phyloP scores from a whole-genome alignment of 2,113 vertebrate genomes.

The Taurulus bubalis region DNA sequence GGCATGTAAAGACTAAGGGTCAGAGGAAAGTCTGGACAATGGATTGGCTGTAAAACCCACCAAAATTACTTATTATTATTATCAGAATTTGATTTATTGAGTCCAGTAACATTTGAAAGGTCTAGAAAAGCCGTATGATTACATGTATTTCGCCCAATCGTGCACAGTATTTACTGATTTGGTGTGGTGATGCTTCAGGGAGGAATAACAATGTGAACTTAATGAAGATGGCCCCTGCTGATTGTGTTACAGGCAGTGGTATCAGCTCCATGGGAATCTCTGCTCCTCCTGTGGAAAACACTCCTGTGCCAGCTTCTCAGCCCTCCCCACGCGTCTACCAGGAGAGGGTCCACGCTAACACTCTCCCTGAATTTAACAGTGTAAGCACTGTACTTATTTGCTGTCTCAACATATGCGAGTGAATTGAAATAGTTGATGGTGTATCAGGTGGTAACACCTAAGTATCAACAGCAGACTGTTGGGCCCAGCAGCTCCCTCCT shows the following conservation, averaged over 20 bases:
- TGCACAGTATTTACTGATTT: background rate
- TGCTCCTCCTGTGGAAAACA: conserved; percentile 74
- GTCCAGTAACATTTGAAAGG: background rate
- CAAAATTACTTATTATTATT: background rate
- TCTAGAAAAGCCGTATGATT: background rate
- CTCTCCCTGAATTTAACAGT: conserved; percentile 76
- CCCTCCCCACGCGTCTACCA: conserved; percentile 69
- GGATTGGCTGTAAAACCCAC: background rate
- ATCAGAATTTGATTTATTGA: background rate
- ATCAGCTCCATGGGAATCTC: conserved; percentile 82
- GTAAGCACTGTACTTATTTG: conserved; percentile 51
- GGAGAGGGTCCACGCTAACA: conserved; percentile 76
- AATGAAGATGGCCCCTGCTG: conserved; percentile 63
- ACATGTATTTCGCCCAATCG: background rate
- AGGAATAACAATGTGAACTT: conserved; percentile 51
- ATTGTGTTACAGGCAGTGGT: conserved; percentile 75
- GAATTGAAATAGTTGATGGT: conserved; percentile 3
- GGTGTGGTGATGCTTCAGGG: conserved; percentile 30
- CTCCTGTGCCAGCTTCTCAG: conserved; percentile 71
- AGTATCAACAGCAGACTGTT: conserved; percentile 25
- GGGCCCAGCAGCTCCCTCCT: conserved; percentile 30
- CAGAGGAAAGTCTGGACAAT: background rate
- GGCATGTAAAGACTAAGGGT: background rate
- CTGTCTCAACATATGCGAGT: conserved; percentile 23
- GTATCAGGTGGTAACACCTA: conserved; percentile 47